A percentile compares a stretch with the other conserved stretches of the same genome.
phyloP scores from a whole-genome alignment of 2,113 vertebrate species.

The Bambusicola thoracicus region DNA sequence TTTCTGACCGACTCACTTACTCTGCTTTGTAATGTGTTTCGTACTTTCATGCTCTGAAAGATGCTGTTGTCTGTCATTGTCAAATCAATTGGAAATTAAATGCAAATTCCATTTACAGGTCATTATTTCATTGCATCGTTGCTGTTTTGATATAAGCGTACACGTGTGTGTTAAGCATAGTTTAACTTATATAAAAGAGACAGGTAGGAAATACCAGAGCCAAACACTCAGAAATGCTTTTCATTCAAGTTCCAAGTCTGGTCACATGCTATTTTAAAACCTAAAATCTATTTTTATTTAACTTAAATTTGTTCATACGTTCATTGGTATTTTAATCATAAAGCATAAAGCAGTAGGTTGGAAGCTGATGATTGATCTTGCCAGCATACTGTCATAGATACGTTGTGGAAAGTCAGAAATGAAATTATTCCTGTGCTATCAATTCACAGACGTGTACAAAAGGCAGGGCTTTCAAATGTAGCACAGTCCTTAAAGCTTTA shows the following conservation, averaged over 20 bases:
- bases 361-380: constrained; percentile 5
- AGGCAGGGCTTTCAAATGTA: neutral
- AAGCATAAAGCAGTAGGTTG: neutral
- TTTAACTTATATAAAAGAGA: neutral
- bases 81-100: constrained; percentile 17
- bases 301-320: neutral
- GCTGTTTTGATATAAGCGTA: neutral
- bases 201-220: neutral
- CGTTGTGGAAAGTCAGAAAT: neutral
- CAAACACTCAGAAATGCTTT: neutral
- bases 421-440: neutral
- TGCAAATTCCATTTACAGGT: neutral
- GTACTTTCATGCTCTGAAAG: constrained; percentile 5
- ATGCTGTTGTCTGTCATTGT: neutral
- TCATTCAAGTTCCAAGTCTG: neutral
- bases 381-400: neutral
- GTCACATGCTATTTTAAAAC: neutral
- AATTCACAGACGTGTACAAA: constrained; percentile 8
- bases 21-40: neutral
- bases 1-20: neutral
- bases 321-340: constrained; percentile 2
- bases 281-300: neutral
- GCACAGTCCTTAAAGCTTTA: neutral
- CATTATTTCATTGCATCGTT: neutral
- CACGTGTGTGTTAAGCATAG: constrained; percentile 4